Conservation (phyloP, 2,797 vertebrate species). For the Odontamblyopus rebecca region DNA sequence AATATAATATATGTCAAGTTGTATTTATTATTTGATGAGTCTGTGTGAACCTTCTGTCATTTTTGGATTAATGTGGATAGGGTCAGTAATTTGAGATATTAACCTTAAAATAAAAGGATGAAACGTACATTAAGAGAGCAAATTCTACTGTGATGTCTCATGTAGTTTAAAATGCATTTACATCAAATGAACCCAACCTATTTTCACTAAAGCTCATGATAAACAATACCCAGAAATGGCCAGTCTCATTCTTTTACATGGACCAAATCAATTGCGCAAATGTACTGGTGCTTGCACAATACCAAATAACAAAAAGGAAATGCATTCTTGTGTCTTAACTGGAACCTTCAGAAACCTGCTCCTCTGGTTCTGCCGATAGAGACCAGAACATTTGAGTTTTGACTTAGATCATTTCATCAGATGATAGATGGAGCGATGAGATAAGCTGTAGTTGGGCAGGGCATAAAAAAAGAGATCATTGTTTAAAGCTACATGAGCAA, state of each 20-base stretch:
- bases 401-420: neutral
- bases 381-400: neutral
- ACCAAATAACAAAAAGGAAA: neutral
- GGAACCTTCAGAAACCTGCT: neutral
- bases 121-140: no score
- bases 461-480: neutral
- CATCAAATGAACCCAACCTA: neutral
- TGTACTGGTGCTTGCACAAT: neutral
- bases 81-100: no score
- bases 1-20: no score
- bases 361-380: neutral
- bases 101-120: no score
- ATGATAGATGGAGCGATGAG: neutral
- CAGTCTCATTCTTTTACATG: neutral
- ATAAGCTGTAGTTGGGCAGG: neutral
- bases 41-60: no score
- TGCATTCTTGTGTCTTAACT: neutral
- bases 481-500: no score
- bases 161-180: neutral
- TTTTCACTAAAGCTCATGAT: neutral
- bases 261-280: neutral
- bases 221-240: neutral
- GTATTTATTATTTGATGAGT: no score
- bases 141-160: no score
- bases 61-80: no score